phyloP scores from a whole-genome alignment of 2,113 vertebrate genomes.

The Melanocharis versteri region DNA sequence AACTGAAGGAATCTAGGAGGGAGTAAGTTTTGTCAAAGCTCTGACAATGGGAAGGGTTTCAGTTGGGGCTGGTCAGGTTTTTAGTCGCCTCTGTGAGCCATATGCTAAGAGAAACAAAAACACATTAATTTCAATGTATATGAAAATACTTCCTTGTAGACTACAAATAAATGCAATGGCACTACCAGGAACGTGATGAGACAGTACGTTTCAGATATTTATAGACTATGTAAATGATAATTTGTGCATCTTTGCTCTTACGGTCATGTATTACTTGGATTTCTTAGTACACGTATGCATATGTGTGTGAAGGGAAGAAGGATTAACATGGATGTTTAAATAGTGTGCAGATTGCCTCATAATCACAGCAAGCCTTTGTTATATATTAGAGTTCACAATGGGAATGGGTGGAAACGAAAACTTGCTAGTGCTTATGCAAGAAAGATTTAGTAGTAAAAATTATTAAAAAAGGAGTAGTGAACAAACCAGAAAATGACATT shows the following conservation, averaged over 20 bases:
- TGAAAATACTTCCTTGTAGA: neutral
- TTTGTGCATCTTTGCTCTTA: neutral
- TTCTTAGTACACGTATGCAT: neutral
- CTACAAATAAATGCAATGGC: neutral
- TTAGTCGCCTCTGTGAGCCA: rapidly evolving
- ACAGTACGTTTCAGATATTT: neutral
- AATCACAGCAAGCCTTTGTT: neutral
- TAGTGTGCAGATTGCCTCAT: neutral
- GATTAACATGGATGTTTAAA: neutral
- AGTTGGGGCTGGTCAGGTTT: rapidly evolving
- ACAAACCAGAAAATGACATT: neutral
- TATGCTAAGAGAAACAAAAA: neutral
- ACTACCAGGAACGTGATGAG: neutral
- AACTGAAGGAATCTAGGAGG: neutral
- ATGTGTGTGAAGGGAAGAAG: neutral
- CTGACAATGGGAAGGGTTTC: neutral
- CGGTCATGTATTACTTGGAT: neutral
- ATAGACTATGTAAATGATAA: neutral
- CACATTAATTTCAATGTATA: neutral
- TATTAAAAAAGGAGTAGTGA: neutral
- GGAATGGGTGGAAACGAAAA: neutral
- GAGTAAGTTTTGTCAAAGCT: neutral
- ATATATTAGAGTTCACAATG: neutral
- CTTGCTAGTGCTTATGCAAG: neutral
- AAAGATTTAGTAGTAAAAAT: neutral